A percentile compares a stretch with the other conserved stretches of the same genome.
phyloP scores from a whole-genome alignment of 2,888 invertebrate species.

The Panorpa germanica region DNA sequence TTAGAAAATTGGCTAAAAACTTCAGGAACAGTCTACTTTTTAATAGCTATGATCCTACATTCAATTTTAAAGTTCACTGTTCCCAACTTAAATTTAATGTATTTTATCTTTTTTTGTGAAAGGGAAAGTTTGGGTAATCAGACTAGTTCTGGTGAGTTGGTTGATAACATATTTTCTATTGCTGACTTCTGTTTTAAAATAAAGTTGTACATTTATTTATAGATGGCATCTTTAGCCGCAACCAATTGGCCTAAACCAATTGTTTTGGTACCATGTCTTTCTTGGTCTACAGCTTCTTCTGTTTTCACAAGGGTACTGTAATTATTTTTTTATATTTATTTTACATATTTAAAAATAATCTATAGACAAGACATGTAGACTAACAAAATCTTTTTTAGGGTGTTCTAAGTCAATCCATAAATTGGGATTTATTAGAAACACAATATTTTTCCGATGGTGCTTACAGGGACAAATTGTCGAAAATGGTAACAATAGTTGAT shows the following conservation, averaged over 20 bases:
- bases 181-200: conserved; percentile 7
- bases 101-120: too few relatives aligned
- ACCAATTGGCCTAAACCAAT: conserved; percentile 91
- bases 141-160: background rate
- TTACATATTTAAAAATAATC: conserved; percentile 6
- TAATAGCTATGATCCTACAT: too few relatives aligned
- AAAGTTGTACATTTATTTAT: conserved; percentile 15
- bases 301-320: conserved; percentile 70
- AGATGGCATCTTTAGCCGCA: conserved; percentile 97
- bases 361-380: background rate
- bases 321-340: conserved; percentile 6
- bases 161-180: conserved; percentile 5
- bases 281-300: conserved; percentile 92
- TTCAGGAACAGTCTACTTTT: too few relatives aligned
- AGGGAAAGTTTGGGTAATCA: too few relatives aligned
- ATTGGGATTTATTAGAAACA: conserved; percentile 78
- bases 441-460: conserved; percentile 69
- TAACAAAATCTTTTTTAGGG: conserved; percentile 37
- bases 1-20: conserved; percentile 3
- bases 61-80: too few relatives aligned
- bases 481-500: conserved; percentile 67
- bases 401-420: conserved; percentile 86
- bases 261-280: conserved; percentile 84
- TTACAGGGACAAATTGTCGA: conserved; percentile 68
- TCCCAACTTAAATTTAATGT: too few relatives aligned